Percentiles rank a stretch among this genome's conserved stretches.
Evolutionary conservation across 1,140 invertebrate genomes (phyloP).

Genomic region (Drosophila varians): DNA sequence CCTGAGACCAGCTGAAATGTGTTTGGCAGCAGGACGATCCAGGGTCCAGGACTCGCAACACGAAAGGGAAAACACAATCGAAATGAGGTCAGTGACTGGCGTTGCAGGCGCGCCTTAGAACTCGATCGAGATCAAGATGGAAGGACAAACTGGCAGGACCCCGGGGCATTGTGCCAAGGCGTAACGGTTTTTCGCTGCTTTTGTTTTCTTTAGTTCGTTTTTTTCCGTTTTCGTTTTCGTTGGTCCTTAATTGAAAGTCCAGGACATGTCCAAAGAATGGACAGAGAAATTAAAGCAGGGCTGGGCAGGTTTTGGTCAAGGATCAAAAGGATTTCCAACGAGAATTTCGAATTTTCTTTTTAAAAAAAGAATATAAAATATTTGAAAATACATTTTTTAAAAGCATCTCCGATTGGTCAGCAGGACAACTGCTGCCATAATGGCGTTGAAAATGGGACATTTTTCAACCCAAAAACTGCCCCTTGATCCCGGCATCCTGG

Average conservation of each 20-base stretch:
- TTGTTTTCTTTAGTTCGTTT: not conserved
- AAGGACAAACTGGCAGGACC: constrained; percentile 35
- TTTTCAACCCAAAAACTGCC: constrained; percentile 62
- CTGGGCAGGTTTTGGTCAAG: constrained; percentile 35
- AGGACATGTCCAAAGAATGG: constrained; percentile 33
- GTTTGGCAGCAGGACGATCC: not conserved
- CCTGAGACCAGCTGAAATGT: not conserved
- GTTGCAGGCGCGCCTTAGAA: constrained; percentile 26
- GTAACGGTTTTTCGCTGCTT: constrained; percentile 46
- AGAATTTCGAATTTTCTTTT: too few relatives aligned
- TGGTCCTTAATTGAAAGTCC: constrained; percentile 21
- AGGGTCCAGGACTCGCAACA: not conserved
- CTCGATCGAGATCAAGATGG: constrained; percentile 9
- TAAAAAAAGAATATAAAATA: too few relatives aligned
- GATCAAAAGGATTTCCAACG: constrained; percentile 25
- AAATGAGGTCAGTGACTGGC: constrained; percentile 75
- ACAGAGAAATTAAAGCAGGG: constrained; percentile 32
- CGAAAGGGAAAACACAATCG: constrained; percentile 42
- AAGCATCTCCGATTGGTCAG: constrained; percentile 58
- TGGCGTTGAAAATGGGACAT: constrained; percentile 52
- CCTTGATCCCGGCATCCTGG: too few relatives aligned
- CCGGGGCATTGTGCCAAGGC: constrained; percentile 47
- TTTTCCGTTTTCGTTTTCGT: constrained; percentile 1
- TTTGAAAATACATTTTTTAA: too few relatives aligned
- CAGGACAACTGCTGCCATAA: too few relatives aligned